These are phyloP conservation scores for Drosophila paramelanica DNA, from an alignment of 2,888 invertebrate genomes.

Conservation along the genomic window DNA sequence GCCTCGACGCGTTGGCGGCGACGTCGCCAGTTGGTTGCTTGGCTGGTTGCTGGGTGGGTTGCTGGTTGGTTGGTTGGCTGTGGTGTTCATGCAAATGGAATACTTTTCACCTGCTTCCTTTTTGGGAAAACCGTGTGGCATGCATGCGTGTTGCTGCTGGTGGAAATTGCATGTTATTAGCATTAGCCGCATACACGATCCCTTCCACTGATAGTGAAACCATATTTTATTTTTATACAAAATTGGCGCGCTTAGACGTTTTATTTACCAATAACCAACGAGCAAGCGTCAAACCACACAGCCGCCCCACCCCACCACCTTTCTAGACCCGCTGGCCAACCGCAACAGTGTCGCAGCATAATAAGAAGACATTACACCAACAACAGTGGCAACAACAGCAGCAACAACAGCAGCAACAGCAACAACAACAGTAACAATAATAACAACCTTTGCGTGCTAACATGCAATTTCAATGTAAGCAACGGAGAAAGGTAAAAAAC, in stretches of 20 bases:
- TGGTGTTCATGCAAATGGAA: slow-evolving; percentile 79
- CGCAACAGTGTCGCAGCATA: slow-evolving; percentile 77
- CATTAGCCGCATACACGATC: slow-evolving; percentile 79
- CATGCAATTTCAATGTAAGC: slow-evolving; percentile 84
- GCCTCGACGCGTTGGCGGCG: slow-evolving; percentile 58
- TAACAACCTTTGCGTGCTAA: slow-evolving; percentile 82
- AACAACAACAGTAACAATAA: slow-evolving; percentile 42
- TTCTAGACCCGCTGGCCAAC: slow-evolving; percentile 29
- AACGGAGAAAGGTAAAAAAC: slow-evolving; percentile 36
- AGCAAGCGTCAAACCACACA: slow-evolving; percentile 20
- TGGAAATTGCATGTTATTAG: slow-evolving; percentile 81
- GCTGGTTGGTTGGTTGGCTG: slow-evolving; percentile 25
- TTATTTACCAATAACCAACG: slow-evolving; percentile 77
- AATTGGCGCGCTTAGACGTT: slow-evolving; percentile 75
- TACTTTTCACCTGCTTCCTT: slow-evolving; percentile 79
- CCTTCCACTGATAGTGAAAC: slow-evolving; percentile 74
- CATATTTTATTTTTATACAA: slow-evolving; percentile 75
- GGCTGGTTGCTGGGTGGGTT: slow-evolving; percentile 35
- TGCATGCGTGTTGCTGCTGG: slow-evolving; percentile 65
- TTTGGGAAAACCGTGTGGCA: slow-evolving; percentile 49
- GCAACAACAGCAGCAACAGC: slow-evolving; percentile 48
- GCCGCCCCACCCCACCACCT: slow-evolving; percentile 12
- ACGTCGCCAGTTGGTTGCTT: slow-evolving; percentile 64
- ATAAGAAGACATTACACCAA: slow-evolving; percentile 78
- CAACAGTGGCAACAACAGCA: slow-evolving; percentile 44